Conservation (phyloP, 1,140 invertebrate species). For the Dinoponera quadriceps region DNA sequence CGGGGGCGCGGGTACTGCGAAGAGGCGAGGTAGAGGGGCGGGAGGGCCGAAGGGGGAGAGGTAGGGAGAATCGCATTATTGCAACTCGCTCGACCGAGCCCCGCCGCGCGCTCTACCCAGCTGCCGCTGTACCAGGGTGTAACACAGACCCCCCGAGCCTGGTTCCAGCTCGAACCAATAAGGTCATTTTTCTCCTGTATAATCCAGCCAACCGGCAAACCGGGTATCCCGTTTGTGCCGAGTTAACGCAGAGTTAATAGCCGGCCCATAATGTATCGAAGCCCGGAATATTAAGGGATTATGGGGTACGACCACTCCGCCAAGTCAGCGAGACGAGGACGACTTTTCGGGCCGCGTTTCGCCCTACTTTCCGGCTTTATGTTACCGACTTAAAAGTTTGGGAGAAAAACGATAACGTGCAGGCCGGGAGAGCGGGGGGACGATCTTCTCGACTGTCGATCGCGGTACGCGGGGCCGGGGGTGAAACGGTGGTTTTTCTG, state of each 20-base stretch:
- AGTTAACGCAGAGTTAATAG: constrained; percentile 78
- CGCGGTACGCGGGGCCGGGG: background rate
- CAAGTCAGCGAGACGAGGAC: constrained; percentile 60
- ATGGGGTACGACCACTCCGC: constrained; percentile 59
- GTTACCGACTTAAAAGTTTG: constrained; percentile 25
- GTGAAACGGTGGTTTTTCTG: constrained; percentile 2
- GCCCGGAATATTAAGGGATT: constrained; percentile 77
- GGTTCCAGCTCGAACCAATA: constrained; percentile 77
- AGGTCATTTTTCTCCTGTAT: constrained; percentile 78
- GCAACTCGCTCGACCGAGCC: constrained; percentile 69
- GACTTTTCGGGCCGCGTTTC: constrained; percentile 55
- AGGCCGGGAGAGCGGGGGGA: background rate
- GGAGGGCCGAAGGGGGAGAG: constrained; percentile 6
- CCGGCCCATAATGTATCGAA: constrained; percentile 76
- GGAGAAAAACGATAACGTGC: constrained; percentile 1
- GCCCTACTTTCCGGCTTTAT: constrained; percentile 65
- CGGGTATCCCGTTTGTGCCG: constrained; percentile 74
- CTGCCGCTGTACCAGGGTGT: constrained; percentile 71
- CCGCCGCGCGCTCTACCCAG: constrained; percentile 63
- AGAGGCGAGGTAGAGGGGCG: too few species aligned
- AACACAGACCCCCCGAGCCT: constrained; percentile 72
- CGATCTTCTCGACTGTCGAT: constrained; percentile 33
- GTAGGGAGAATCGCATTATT: constrained; percentile 75
- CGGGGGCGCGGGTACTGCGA: background rate
- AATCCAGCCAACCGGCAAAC: constrained; percentile 76